Conservation (phyloP, 1,140 invertebrate species). For the Dreissena polymorpha region DNA sequence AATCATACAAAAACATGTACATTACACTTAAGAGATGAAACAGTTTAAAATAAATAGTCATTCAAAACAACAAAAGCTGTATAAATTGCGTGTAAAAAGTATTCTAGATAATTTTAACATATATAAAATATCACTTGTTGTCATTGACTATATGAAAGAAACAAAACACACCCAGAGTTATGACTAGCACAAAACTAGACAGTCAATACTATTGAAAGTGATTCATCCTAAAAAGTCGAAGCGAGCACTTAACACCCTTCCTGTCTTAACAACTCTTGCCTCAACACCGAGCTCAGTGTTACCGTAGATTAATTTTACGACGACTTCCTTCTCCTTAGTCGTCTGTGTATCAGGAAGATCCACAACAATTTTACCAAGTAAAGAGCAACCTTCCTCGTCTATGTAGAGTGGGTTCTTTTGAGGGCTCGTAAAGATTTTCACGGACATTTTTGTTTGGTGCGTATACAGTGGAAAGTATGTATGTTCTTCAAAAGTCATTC, state of each 20-base stretch:
- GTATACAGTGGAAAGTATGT: conserved; percentile 5
- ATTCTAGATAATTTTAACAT: too few species aligned
- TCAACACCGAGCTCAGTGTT: conserved; percentile 59
- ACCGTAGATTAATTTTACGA: conserved; percentile 56
- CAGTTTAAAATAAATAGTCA: too few species aligned
- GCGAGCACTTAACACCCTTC: conserved; percentile 32
- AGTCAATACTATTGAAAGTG: too few species aligned
- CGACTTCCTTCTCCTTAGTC: conserved; percentile 28
- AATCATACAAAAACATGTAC: too few species aligned
- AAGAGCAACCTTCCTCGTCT: conserved; percentile 49
- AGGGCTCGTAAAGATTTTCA: conserved; percentile 12
- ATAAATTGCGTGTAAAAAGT: too few species aligned
- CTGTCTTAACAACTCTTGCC: conserved; percentile 47
- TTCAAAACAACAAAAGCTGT: too few species aligned
- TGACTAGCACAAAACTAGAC: too few species aligned
- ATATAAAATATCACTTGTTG: too few species aligned
- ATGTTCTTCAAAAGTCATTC: conserved; percentile 10
- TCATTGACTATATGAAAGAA: too few species aligned
- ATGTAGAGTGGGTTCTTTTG: conserved; percentile 17
- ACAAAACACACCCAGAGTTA: too few species aligned
- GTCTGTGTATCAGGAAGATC: conserved; percentile 38
- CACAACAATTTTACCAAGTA: conserved; percentile 41
- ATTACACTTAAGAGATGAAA: too few species aligned
- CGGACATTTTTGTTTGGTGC: neutral
- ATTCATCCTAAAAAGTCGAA: conserved; percentile 63